Conservation (phyloP, 2,113 vertebrate species). For the Rhipidura dahli region DNA sequence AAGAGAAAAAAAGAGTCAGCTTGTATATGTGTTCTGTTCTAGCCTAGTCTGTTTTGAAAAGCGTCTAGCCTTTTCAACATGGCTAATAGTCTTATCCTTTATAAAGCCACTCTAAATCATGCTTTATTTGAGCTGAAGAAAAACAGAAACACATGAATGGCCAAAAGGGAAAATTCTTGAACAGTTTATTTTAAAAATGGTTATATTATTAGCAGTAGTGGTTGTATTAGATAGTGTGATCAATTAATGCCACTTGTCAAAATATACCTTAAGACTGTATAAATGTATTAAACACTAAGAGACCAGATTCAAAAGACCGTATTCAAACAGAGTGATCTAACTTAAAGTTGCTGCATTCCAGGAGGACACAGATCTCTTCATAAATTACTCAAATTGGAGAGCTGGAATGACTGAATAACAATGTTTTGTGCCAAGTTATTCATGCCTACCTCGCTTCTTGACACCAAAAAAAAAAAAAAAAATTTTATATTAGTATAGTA, state of each 20-base stretch:
- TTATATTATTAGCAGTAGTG: background rate
- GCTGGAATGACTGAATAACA: background rate
- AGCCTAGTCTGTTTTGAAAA: background rate
- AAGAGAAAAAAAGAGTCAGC: background rate
- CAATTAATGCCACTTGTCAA: background rate
- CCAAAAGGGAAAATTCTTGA: background rate
- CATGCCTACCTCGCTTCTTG: background rate
- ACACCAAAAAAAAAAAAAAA: background rate
- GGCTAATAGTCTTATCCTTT: background rate
- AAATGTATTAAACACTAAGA: background rate
- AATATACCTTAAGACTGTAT: background rate
- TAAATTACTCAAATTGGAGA: background rate
- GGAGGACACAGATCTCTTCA: background rate
- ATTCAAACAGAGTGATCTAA: background rate
- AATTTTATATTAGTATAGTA: background rate
- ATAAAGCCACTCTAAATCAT: background rate
- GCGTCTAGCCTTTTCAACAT: background rate
- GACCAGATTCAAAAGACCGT: background rate
- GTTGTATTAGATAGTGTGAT: background rate
- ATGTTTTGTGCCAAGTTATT: background rate
- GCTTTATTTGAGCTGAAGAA: background rate
- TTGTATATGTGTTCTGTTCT: background rate
- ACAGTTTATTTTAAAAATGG: background rate
- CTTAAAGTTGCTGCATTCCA: background rate
- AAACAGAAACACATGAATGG: background rate